Evolutionary conservation across 2,888 invertebrate genomes (phyloP).

Genomic region (Acleris holmiana): DNA sequence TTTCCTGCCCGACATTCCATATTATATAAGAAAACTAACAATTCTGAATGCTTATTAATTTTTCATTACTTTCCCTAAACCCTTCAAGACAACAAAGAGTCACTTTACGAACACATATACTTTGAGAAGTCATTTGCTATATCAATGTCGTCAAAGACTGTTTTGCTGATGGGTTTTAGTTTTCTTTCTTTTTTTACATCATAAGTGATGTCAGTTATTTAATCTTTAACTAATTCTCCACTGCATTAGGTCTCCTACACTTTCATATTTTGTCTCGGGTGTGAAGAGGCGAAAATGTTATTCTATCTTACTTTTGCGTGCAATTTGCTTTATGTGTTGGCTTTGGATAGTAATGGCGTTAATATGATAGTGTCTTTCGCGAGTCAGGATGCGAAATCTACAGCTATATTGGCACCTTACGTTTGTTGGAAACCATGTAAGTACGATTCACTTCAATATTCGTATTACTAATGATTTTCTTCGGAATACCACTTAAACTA

Average conservation of each 20-base stretch:
- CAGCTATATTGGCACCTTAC: conserved; percentile 57
- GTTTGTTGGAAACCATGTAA: conserved; percentile 67
- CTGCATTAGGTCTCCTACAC: too few relatives aligned
- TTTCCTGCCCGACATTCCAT: not conserved
- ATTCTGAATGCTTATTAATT: conserved; percentile 24
- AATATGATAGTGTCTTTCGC: conserved; percentile 58
- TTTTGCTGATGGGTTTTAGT: too few relatives aligned
- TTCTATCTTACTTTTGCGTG: not conserved
- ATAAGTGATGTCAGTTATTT: too few relatives aligned
- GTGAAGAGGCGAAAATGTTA: not conserved
- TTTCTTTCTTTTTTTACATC: too few relatives aligned
- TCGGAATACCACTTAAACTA: too few relatives aligned
- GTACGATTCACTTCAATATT: too few relatives aligned
- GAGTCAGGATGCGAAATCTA: conserved; percentile 54
- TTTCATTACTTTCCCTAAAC: conserved; percentile 18
- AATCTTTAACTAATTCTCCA: too few relatives aligned
- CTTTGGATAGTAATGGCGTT: conserved; percentile 36
- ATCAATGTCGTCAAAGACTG: too few relatives aligned
- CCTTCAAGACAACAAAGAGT: not conserved
- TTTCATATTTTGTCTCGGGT: too few relatives aligned
- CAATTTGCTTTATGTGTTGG: not conserved
- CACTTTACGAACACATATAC: not conserved
- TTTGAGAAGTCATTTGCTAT: too few relatives aligned
- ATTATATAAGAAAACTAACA: conserved; percentile 15
- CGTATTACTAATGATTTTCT: too few relatives aligned